Conservation (phyloP, 2,888 invertebrate species). For the Parnassius smintheus region DNA sequence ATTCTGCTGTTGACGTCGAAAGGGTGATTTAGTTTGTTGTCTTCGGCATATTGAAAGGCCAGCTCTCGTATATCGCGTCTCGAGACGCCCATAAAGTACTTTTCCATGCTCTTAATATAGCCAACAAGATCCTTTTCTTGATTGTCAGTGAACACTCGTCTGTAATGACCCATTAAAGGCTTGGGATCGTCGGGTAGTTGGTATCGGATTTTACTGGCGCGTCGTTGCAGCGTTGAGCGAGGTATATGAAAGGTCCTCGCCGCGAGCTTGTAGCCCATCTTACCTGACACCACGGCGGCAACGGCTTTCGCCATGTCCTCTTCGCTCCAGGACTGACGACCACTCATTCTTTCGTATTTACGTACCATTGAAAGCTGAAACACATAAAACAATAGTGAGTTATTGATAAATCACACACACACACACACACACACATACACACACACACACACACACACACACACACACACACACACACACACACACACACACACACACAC, state of each 20-base stretch:
- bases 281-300: slow-evolving; percentile 74
- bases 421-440: too few relatives aligned
- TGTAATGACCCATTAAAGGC: slow-evolving; percentile 73
- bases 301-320: slow-evolving; percentile 77
- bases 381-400: slow-evolving; percentile 24
- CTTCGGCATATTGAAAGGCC: slow-evolving; percentile 77
- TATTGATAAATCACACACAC: slow-evolving; percentile 5
- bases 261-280: slow-evolving; percentile 77
- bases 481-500: too few relatives aligned
- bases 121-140: slow-evolving; percentile 75
- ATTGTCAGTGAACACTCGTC: slow-evolving; percentile 73
- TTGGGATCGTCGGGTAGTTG: slow-evolving; percentile 69
- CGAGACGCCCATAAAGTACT: slow-evolving; percentile 74
- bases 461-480: too few relatives aligned
- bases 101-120: slow-evolving; percentile 76
- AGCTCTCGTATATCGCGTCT: slow-evolving; percentile 71
- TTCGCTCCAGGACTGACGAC: slow-evolving; percentile 76
- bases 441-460: too few relatives aligned
- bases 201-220: slow-evolving; percentile 74
- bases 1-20: slow-evolving; percentile 73
- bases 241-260: slow-evolving; percentile 75
- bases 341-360: slow-evolving; percentile 77
- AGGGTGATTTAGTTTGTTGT: slow-evolving; percentile 67
- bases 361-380: slow-evolving; percentile 75
- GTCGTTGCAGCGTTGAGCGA: slow-evolving; percentile 71